phyloP scores from a whole-genome alignment of 2,113 vertebrate genomes.

The Budorcas taxicolor region DNA sequence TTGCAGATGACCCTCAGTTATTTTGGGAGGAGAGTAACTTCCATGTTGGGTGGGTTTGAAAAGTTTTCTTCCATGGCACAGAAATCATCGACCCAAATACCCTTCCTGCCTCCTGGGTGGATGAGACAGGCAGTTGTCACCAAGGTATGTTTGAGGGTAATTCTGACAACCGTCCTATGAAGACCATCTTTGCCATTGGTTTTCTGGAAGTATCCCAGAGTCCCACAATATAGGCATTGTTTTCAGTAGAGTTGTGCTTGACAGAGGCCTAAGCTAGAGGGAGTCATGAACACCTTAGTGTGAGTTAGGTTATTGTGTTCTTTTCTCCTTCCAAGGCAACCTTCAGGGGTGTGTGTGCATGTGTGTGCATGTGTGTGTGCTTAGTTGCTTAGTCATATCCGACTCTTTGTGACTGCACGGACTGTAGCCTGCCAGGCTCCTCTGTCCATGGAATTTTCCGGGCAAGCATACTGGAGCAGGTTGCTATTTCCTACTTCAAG shows the following conservation, averaged over 20 bases:
- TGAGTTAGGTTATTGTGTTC: neutral
- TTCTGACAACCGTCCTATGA: neutral
- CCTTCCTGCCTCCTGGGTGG: neutral
- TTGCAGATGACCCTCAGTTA: neutral
- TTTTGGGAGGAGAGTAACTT: neutral
- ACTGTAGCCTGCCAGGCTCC: neutral
- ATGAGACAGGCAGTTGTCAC: neutral
- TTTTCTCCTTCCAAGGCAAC: neutral
- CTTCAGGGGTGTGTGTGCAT: neutral
- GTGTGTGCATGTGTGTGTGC: neutral
- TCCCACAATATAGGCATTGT: neutral
- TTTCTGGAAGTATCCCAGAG: neutral
- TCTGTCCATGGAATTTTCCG: neutral
- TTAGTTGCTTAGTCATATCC: neutral
- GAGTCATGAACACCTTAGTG: neutral
- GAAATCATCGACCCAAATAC: neutral
- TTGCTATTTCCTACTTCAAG: neutral
- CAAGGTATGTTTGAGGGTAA: neutral
- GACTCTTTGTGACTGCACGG: accelerated
- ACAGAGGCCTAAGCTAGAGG: neutral
- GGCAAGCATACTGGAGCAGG: neutral
- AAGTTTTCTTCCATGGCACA: neutral
- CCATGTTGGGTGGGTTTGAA: neutral
- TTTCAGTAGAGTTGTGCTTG: neutral
- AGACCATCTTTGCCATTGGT: neutral